These are phyloP conservation scores for Spisula subtruncata DNA, from an alignment of 2,888 invertebrate species.

Conservation along the genomic window DNA sequence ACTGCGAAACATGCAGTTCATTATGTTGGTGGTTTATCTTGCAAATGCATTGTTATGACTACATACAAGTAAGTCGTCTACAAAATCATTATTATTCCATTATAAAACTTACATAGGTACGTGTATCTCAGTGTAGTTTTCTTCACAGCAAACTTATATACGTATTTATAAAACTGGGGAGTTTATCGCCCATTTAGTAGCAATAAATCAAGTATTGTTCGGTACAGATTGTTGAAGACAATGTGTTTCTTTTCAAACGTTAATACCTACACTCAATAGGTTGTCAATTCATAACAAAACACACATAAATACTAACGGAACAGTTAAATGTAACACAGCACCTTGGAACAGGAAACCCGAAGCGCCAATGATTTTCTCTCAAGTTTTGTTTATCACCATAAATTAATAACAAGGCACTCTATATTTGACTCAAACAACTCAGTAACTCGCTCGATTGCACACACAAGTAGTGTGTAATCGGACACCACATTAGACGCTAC, in stretches of 20 bases:
- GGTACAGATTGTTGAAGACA: constrained; percentile 10
- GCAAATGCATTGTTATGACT: neutral
- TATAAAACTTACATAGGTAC: neutral
- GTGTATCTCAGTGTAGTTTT: neutral
- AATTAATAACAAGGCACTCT: constrained; percentile 68
- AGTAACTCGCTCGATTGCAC: constrained; percentile 64
- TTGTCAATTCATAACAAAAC: constrained; percentile 37
- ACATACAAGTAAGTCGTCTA: neutral
- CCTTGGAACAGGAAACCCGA: constrained; percentile 56
- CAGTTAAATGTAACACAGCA: constrained; percentile 50
- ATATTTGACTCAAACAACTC: constrained; percentile 62
- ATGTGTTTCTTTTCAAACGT: neutral
- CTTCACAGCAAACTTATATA: neutral
- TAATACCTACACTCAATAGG: constrained; percentile 27
- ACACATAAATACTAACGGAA: constrained; percentile 39
- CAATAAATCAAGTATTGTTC: constrained; percentile 13
- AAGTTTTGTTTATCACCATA: constrained; percentile 61
- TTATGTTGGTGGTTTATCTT: neutral
- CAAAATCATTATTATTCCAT: neutral
- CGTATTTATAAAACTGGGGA: neutral
- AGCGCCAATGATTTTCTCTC: constrained; percentile 59
- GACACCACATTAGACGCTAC: constrained; percentile 67
- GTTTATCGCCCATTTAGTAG: neutral
- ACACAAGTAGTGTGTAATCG: constrained; percentile 60
- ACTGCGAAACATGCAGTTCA: too few species aligned